Evolutionary conservation across 2,113 vertebrate genomes (phyloP).

Genomic region (Dromiciops gliroides): DNA sequence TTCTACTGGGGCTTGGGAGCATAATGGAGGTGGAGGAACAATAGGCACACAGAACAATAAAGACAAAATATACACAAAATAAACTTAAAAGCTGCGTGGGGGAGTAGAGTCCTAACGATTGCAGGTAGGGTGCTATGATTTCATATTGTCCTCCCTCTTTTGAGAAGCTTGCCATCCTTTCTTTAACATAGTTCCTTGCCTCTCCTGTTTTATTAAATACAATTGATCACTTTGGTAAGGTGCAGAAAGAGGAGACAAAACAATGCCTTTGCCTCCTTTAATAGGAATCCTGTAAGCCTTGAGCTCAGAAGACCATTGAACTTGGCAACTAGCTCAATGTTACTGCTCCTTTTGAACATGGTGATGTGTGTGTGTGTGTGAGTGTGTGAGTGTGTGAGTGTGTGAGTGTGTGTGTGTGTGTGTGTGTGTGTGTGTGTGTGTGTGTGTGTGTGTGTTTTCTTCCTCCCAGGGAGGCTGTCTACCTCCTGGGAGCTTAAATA

Average conservation of each 20-base stretch:
- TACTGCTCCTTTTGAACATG: not conserved
- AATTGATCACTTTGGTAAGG: not conserved
- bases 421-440: no score
- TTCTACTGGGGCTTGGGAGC: not conserved
- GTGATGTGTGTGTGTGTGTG: not conserved
- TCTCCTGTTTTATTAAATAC: not conserved
- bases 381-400: no score
- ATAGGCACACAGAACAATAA: not conserved
- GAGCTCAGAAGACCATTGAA: conserved; percentile 11
- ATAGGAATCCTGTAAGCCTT: not conserved
- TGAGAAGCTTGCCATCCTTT: not conserved
- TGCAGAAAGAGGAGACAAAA: not conserved
- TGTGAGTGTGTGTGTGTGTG: not conserved
- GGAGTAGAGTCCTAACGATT: not conserved
- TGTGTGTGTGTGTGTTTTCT: not conserved
- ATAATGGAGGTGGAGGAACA: not conserved
- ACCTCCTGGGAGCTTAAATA: not conserved
- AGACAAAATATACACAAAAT: not conserved
- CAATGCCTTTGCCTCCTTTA: rapidly evolving
- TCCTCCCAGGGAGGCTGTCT: not conserved
- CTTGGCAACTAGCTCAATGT: not conserved
- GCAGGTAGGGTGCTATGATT: not conserved
- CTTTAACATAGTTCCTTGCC: not conserved
- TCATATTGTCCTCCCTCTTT: not conserved
- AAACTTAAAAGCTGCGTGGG: not conserved